Evolutionary conservation across 2,888 invertebrate genomes (phyloP), one percentile per base, ranked within the genome.

Genomic region (Drosophila neotestacea): DNA sequence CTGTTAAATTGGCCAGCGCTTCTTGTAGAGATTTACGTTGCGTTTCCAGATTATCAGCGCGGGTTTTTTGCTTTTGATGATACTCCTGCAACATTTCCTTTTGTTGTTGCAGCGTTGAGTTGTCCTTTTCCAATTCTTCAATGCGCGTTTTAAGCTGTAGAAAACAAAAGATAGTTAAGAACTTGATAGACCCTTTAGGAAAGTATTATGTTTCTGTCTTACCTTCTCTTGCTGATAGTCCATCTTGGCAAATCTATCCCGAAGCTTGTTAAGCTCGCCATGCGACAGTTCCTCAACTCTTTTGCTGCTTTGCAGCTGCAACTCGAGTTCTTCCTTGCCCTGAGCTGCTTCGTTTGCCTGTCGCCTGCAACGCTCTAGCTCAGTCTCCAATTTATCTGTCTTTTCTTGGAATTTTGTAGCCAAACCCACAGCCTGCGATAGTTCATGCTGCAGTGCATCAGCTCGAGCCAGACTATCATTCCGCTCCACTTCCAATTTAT

Each of bases 321-420:
- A 60, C 65, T 94, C 93, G 54, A 94, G 88, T 51, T 93, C 92
- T 9, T 91, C 87, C 55, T 92, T 85, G 72, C 93, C 91, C 13
- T 91, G 91, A 1, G 47, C 30, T 39, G 70, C 27, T 1, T 76
- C 67, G 11, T 28, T 67, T 5, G 60, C 47, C 13, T 73, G 75
- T 0, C 50, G 52, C 41, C 46, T 63, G 22, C 42, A 39, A 2
- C 38, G 66, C 4, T 80, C 70, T 61, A 94, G 93, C 67, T 95
- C 94, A 1, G 87, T 72, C 59, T 94, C 94, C 0, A 95, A 79
- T 42, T 93, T 92, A 63, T 94, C 94, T 67, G 94, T 94, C 90
- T 95, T 95, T 28, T 95, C 94, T 90, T 96, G 95, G 85, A 94
- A 95, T 73, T 94, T 94, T 36, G 95, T 95, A 0, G 95, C 95